Conservation (phyloP, 2,113 vertebrate species). For the Petrocephalus zakoni region DNA sequence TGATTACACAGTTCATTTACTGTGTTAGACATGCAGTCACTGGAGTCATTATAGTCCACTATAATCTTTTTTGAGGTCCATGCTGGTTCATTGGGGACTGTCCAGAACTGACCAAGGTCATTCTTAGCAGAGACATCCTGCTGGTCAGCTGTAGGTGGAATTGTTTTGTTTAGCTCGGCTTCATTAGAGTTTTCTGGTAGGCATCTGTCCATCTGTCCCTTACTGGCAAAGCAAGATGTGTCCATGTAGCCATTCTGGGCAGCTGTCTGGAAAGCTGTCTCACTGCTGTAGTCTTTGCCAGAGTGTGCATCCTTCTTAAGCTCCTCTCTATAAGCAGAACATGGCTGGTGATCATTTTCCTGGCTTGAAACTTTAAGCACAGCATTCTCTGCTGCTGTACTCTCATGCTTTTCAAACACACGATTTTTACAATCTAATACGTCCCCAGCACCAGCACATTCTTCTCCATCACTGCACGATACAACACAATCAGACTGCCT, state of each 20-base stretch:
- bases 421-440: not conserved
- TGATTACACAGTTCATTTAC: not conserved
- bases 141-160: not conserved
- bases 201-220: constrained; percentile 32
- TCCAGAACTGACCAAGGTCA: not conserved
- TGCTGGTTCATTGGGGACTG: not conserved
- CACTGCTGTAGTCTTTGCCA: not conserved
- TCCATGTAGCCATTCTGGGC: constrained; percentile 36
- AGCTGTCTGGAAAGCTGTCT: not conserved
- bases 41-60: not conserved
- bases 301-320: constrained; percentile 49
- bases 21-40: not conserved
- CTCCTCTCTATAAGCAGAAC: constrained; percentile 56
- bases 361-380: constrained; percentile 15
- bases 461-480: not conserved
- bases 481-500: not conserved
- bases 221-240: constrained; percentile 42
- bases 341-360: constrained; percentile 51
- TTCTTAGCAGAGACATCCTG: not conserved
- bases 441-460: not conserved
- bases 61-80: constrained; percentile 17
- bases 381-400: not conserved
- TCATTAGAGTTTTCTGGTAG: constrained; percentile 11
- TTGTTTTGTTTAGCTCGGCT: not conserved
- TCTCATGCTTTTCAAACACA: constrained; percentile 15